These are phyloP conservation scores for Corythornis vintsioides DNA, from an alignment of 2,113 vertebrate genomes.

Conservation along the genomic window DNA sequence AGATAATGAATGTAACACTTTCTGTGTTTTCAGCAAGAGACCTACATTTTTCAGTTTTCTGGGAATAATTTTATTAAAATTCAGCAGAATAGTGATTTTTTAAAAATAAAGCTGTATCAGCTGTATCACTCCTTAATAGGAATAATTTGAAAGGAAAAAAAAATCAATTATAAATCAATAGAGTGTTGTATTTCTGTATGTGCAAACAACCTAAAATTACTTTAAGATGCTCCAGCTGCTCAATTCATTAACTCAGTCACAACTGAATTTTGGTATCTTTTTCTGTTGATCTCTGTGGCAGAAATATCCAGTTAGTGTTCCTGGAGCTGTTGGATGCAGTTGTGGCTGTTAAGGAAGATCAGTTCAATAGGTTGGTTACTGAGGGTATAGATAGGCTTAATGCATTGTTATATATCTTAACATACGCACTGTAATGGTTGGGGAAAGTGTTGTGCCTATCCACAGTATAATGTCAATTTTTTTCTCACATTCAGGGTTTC, in stretches of 20 bases:
- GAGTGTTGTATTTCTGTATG: constrained; percentile 34
- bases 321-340: background rate
- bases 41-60: background rate
- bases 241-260: constrained; percentile 27
- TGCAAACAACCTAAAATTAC: constrained; percentile 36
- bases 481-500: background rate
- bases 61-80: background rate
- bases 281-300: background rate
- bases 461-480: background rate
- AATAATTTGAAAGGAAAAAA: constrained; percentile 11
- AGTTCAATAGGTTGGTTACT: background rate
- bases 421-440: background rate
- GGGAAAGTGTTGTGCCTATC: background rate
- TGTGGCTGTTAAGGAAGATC: background rate
- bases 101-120: constrained; percentile 7
- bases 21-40: background rate
- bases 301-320: background rate
- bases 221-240: constrained; percentile 45
- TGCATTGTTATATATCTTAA: background rate
- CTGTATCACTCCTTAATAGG: background rate
- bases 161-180: constrained; percentile 37
- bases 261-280: constrained; percentile 21
- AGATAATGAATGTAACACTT: background rate
- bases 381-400: background rate
- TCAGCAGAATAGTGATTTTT: background rate